Conservation (phyloP, 1,140 invertebrate species). For the Zaprionus nigranus region DNA sequence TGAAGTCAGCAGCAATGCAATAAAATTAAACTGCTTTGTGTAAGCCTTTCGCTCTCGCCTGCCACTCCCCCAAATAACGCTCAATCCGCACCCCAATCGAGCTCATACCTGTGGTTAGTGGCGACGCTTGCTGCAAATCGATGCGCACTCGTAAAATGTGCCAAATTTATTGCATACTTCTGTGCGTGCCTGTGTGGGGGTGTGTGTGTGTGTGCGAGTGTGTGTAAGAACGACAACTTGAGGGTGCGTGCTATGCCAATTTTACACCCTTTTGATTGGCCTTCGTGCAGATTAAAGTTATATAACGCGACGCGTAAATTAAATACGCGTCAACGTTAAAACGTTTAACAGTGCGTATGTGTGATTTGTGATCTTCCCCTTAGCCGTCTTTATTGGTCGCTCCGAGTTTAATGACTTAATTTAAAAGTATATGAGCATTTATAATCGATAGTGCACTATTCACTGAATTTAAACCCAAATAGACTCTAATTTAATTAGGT, state of each 20-base stretch:
- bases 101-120: conserved; percentile 60
- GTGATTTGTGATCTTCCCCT: conserved; percentile 39
- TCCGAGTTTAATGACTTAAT: not conserved
- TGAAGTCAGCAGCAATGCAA: conserved; percentile 57
- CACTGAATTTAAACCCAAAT: not conserved
- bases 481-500: not conserved
- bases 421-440: not conserved
- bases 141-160: conserved; percentile 69
- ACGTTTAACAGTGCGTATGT: conserved; percentile 55
- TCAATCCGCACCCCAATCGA: not conserved
- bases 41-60: conserved; percentile 60
- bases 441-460: not conserved
- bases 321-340: conserved; percentile 46
- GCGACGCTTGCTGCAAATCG: conserved; percentile 57
- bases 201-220: not conserved
- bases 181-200: conserved; percentile 25
- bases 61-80: not conserved
- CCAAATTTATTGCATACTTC: conserved; percentile 77
- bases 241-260: conserved; percentile 27
- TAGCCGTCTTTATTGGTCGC: not conserved
- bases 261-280: conserved; percentile 75
- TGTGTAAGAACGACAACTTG: conserved; percentile 6
- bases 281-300: conserved; percentile 59
- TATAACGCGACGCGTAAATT: conserved; percentile 65
- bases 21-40: conserved; percentile 68